A percentile compares a stretch with the other conserved stretches of the same genome.
These are phyloP conservation scores for Orius insidiosus DNA, from an alignment of 1,140 invertebrate genomes.

Conservation along the genomic window DNA sequence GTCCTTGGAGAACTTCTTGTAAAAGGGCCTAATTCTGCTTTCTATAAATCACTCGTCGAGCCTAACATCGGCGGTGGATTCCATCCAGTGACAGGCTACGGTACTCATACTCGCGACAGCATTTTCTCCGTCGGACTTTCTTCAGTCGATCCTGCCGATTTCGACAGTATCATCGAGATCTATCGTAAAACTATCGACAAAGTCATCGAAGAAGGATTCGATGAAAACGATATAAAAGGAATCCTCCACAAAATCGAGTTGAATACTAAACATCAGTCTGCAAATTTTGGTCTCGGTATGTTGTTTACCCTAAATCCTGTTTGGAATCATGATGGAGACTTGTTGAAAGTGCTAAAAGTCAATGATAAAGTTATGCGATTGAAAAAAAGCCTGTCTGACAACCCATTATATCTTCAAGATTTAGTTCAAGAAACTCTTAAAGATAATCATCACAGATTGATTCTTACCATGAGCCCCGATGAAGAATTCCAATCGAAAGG, in stretches of 20 bases:
- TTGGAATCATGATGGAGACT: slow-evolving; percentile 75
- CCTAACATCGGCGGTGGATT: slow-evolving; percentile 70
- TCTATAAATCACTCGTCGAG: slow-evolving; percentile 78
- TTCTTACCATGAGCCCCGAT: slow-evolving; percentile 71
- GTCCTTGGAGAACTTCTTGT: slow-evolving; percentile 64
- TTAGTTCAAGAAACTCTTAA: slow-evolving; percentile 65
- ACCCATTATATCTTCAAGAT: slow-evolving; percentile 53
- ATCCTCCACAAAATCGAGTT: slow-evolving; percentile 76
- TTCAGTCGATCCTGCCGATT: slow-evolving; percentile 56
- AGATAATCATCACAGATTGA: slow-evolving; percentile 63
- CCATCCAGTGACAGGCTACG: slow-evolving; percentile 57
- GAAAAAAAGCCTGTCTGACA: slow-evolving; percentile 31
- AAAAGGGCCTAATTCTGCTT: slow-evolving; percentile 75
- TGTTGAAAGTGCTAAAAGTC: slow-evolving; percentile 51
- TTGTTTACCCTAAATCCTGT: slow-evolving; percentile 54
- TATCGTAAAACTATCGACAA: slow-evolving; percentile 54
- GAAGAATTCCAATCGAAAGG: slow-evolving; percentile 54
- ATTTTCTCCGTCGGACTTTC: slow-evolving; percentile 75
- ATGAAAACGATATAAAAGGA: slow-evolving; percentile 63
- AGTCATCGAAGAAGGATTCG: slow-evolving; percentile 60
- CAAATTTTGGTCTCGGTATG: slow-evolving; percentile 71
- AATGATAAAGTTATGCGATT: slow-evolving; percentile 48
- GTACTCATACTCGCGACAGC: slow-evolving; percentile 59
- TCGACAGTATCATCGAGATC: slow-evolving; percentile 48
- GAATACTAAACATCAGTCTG: slow-evolving; percentile 65